Evolutionary conservation across 1,140 invertebrate species (phyloP).

Genomic region (Drosophila persimilis): DNA sequence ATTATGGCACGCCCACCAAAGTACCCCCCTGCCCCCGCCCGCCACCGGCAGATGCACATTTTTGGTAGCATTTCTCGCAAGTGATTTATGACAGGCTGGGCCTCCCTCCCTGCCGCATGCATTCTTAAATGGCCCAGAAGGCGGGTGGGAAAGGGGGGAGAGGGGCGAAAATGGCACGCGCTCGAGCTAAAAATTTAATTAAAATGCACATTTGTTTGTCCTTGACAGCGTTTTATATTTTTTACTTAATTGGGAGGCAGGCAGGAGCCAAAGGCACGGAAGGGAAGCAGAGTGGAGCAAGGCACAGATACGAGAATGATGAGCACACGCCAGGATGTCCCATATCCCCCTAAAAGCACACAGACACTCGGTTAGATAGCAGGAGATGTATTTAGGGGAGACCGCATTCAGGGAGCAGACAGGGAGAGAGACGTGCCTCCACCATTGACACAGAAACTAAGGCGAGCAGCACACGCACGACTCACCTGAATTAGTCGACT

Average conservation of each 20-base stretch:
- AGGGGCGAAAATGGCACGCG: conserved; percentile 12
- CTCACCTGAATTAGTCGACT: conserved; percentile 46
- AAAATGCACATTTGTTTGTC: conserved; percentile 78
- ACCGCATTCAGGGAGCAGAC: conserved; percentile 2
- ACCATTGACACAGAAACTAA: conserved; percentile 49
- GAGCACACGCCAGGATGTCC: conserved; percentile 28
- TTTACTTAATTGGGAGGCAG: conserved; percentile 69
- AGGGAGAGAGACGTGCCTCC: background rate
- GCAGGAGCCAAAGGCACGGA: conserved; percentile 25
- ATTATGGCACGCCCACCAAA: conserved; percentile 42
- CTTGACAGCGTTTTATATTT: conserved; percentile 78
- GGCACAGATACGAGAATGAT: conserved; percentile 44
- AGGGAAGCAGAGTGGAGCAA: conserved; percentile 4
- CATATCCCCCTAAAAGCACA: conserved; percentile 4
- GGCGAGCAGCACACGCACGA: conserved; percentile 37
- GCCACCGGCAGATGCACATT: conserved; percentile 38
- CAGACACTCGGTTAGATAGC: conserved; percentile 29
- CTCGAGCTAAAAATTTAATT: conserved; percentile 72
- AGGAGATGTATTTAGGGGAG: conserved; percentile 48
- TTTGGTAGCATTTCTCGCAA: conserved; percentile 45
- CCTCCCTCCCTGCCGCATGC: conserved; percentile 10
- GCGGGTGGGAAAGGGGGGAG: background rate
- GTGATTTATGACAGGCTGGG: conserved; percentile 70
- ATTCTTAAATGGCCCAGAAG: conserved; percentile 43
- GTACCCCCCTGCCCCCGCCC: background rate